These are phyloP conservation scores for Caenorhabditis tropicalis DNA, from an alignment of 1,140 invertebrate species.

Conservation along the genomic window DNA sequence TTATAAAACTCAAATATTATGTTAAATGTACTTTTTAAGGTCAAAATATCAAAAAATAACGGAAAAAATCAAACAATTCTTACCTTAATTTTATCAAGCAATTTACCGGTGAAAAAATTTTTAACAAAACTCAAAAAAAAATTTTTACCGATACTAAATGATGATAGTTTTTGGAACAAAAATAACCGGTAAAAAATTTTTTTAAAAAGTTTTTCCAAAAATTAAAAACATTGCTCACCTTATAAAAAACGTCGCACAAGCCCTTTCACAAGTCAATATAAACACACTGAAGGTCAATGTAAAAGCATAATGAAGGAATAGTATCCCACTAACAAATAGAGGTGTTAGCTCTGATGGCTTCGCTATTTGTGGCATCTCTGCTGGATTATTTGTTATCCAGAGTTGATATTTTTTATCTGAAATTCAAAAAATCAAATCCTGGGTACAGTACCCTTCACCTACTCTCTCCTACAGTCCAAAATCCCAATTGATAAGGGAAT, in stretches of 20 bases:
- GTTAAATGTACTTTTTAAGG: no score
- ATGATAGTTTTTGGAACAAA: no score
- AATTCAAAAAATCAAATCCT: not conserved
- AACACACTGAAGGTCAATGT: slow-evolving; percentile 13
- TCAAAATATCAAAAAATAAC: no score
- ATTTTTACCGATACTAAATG: no score
- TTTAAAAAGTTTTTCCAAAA: no score
- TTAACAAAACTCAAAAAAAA: no score
- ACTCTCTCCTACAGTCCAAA: not conserved
- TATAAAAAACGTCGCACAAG: slow-evolving; percentile 24
- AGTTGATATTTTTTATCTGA: not conserved
- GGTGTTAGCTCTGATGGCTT: not conserved
- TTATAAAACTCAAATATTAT: no score
- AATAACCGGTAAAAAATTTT: no score
- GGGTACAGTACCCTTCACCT: not conserved
- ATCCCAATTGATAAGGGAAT: not conserved
- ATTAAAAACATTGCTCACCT: not conserved
- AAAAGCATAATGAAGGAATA: slow-evolving; percentile 15
- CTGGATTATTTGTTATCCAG: not conserved
- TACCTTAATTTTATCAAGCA: no score
- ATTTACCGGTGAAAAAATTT: no score
- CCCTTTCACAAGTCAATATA: slow-evolving; percentile 21
- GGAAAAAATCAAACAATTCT: no score
- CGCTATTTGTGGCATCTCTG: not conserved
- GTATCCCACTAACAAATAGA: not conserved